Conservation (phyloP, 2,797 vertebrate genomes). For the Tamandua tetradactyla region DNA sequence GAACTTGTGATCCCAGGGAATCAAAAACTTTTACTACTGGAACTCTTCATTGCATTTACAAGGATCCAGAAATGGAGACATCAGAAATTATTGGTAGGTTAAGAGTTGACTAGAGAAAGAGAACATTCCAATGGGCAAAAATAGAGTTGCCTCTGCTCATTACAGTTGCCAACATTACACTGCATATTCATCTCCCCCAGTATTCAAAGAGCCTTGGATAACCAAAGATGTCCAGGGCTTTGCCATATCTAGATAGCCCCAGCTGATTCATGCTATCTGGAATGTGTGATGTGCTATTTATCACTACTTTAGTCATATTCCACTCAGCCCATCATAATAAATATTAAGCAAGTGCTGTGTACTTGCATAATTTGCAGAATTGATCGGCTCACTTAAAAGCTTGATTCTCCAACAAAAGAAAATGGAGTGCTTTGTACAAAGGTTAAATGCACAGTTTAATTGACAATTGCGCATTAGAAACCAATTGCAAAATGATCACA, state of each 20-base stretch:
- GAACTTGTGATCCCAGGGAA: not conserved
- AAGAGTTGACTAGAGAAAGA: not conserved
- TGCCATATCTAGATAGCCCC: fast-evolving
- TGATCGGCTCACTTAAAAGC: slow-evolving; percentile 71
- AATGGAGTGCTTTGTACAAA: slow-evolving; percentile 74
- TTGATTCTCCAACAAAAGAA: slow-evolving; percentile 76
- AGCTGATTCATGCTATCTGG: not conserved
- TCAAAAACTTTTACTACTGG: not conserved
- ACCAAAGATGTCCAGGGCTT: not conserved
- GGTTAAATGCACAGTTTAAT: slow-evolving; percentile 78
- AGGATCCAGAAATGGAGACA: not conserved
- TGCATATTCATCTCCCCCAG: fast-evolving
- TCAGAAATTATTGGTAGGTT: not conserved
- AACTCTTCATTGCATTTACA: not conserved
- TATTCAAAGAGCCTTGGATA: not conserved
- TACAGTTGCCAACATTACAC: fast-evolving
- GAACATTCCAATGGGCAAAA: not conserved
- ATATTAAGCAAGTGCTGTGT: slow-evolving; percentile 60
- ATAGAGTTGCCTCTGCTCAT: not conserved
- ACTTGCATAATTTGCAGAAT: slow-evolving; percentile 78
- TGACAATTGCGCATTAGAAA: slow-evolving; percentile 64
- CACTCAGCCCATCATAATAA: slow-evolving; percentile 59
- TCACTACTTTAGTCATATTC: not conserved
- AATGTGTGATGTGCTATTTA: not conserved
- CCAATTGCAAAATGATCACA: not conserved